These are phyloP conservation scores for Actenoides hombroni DNA, from an alignment of 2,113 vertebrate species.

Conservation along the genomic window DNA sequence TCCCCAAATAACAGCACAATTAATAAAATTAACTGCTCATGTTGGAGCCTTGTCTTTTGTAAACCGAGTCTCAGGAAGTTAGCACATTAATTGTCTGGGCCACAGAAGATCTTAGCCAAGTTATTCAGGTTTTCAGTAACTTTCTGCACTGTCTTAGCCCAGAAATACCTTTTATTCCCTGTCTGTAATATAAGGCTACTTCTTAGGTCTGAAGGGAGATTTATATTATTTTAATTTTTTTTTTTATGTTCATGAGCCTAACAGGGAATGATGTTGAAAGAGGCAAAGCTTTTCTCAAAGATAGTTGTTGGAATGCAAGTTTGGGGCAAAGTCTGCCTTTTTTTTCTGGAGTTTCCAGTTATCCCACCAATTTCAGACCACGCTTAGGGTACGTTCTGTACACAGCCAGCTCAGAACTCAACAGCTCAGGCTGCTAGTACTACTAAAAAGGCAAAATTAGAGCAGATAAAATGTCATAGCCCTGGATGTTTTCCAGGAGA, in stretches of 20 bases:
- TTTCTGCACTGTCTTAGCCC: background rate
- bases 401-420: background rate
- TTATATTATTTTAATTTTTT: background rate
- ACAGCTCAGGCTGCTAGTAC: background rate
- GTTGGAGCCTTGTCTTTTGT: background rate
- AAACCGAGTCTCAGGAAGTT: background rate
- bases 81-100: no score
- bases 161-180: background rate
- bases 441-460: background rate
- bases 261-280: background rate
- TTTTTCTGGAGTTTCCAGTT: background rate
- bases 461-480: background rate
- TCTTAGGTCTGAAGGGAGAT: background rate
- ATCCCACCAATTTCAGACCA: background rate
- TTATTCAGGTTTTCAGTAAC: background rate
- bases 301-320: background rate
- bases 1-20: background rate
- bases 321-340: background rate
- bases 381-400: background rate
- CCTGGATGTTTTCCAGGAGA: background rate
- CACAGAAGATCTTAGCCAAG: background rate
- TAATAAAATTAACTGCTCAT: background rate
- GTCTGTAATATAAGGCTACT: background rate
- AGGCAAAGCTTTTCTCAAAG: background rate
- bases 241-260: background rate